A percentile compares a stretch with the other conserved stretches of the same genome.
These are phyloP conservation scores for Pao palembangensis DNA, from an alignment of 2,113 vertebrate genomes.

Conservation along the genomic window DNA sequence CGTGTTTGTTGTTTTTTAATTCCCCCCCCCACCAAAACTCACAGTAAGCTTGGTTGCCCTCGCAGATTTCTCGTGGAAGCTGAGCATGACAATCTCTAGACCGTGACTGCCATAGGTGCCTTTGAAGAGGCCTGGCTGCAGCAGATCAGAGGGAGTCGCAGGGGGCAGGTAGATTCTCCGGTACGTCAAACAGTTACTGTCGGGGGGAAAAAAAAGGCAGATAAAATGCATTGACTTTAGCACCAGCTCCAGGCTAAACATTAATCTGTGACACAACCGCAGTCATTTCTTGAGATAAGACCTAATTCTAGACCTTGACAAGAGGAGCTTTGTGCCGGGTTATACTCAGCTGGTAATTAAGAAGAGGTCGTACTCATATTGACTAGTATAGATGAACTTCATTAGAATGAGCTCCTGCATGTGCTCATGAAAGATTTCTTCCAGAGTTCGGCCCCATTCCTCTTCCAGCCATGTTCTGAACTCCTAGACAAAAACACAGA, in stretches of 20 bases:
- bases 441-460: slow-evolving; percentile 94
- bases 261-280: background rate
- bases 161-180: slow-evolving; percentile 96
- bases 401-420: slow-evolving; percentile 99
- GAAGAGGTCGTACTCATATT: slow-evolving; percentile 87
- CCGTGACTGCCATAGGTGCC: slow-evolving; percentile 97
- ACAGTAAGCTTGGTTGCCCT: slow-evolving; percentile 96
- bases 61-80: slow-evolving; percentile 84
- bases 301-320: background rate
- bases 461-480: slow-evolving; percentile 97
- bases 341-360: background rate
- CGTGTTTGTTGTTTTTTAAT: too few species aligned
- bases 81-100: slow-evolving; percentile 96
- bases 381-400: slow-evolving; percentile 99
- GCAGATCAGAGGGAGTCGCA: slow-evolving; percentile 79
- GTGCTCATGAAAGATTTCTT: slow-evolving; percentile 98
- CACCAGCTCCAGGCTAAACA: background rate
- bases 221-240: background rate
- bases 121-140: slow-evolving; percentile 93
- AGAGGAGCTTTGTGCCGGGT: background rate
- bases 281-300: background rate
- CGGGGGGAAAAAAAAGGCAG: slow-evolving; percentile 8
- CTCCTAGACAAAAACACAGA: slow-evolving; percentile 75
- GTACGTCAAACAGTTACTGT: slow-evolving; percentile 98
- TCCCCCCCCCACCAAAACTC: slow-evolving; percentile 42